Base-by-base conservation (phyloP, 2,888 invertebrate genomes). In the Yponomeuta cagnagella region DNA sequence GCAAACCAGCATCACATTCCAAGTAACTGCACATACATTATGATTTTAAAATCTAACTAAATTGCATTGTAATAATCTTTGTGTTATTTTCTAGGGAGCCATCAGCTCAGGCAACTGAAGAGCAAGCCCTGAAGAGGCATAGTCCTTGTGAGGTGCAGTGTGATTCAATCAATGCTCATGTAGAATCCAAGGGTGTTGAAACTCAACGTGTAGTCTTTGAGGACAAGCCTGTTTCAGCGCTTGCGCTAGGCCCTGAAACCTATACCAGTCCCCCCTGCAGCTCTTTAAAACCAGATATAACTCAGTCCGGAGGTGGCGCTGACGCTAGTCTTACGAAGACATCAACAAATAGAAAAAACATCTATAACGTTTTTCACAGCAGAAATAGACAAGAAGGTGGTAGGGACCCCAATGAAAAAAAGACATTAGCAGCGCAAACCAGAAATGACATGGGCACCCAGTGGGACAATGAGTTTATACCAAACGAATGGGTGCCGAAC, bases 361-460 rank as follows among this genome's bases (percentile, higher is more conserved):
- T 37, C 43, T 67, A 30, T 9, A 12, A 58, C 67, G 37, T 37
- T 37, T 67, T 33, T 8, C 52, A 52, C 3, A 52, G 68, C 9
- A 30, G 23, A 68, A 4, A 10, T 12, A 52, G 10, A 23, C 37
- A 63, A 63, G 70, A 63, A 37, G 52, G 10, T 58, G 30, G 10
- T 15, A 30, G 9, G 43, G 43, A 48, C 2, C 52, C 9, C 30
- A 48, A 48, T 23, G 48, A 33, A 10, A 33, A 43, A 31, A 5
- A 63, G 33, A 31, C 48, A 48, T n/a, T 4, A 10, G 52, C 30
- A 37, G 37, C 31, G 9, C 9, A 15, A 63, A 10, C 10, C 48
- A 81, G 75, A 72, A 78, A 74, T 81, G 89, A 90, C 67, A 90
- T 90, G 86, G 88, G 83, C 63, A 90, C 89, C 9, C 90, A 92